These are phyloP conservation scores for Macrophya alboannulata DNA, from an alignment of 2,888 invertebrate species.

Conservation along the genomic window DNA sequence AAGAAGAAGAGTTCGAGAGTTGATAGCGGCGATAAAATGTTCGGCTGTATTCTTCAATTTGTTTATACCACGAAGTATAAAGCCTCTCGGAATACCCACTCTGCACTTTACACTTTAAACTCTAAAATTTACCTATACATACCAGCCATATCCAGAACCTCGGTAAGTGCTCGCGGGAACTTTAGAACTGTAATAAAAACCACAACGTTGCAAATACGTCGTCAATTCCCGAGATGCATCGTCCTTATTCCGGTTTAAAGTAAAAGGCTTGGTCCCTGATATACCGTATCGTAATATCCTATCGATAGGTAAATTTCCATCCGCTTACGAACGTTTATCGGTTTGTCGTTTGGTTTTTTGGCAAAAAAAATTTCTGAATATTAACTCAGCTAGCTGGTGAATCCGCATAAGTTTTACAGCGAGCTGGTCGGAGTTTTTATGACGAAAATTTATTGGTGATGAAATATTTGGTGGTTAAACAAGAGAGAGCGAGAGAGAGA, in stretches of 20 bases:
- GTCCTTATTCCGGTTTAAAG: neutral
- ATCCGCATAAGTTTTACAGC: neutral
- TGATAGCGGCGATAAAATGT: slow-evolving; percentile 51
- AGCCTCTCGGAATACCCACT: slow-evolving; percentile 6
- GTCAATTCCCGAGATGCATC: neutral
- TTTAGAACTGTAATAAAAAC: slow-evolving; percentile 52
- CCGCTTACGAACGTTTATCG: no score
- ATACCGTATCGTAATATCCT: neutral
- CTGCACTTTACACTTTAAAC: neutral
- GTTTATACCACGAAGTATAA: slow-evolving; percentile 37
- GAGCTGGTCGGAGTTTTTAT: no score
- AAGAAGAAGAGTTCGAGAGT: slow-evolving; percentile 44
- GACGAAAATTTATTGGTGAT: neutral
- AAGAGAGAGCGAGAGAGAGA: no score
- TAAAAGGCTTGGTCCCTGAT: neutral
- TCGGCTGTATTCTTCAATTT: slow-evolving; percentile 36
- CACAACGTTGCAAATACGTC: slow-evolving; percentile 19
- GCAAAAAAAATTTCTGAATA: neutral
- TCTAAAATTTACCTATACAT: neutral
- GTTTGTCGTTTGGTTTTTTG: neutral
- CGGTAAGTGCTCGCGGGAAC: slow-evolving; percentile 33
- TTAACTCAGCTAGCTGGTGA: neutral
- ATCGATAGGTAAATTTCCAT: neutral
- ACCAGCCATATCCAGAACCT: neutral
- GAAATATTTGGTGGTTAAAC: neutral